These are phyloP conservation scores for Vombatus ursinus DNA, from an alignment of 2,113 vertebrate species.

Conservation along the genomic window DNA sequence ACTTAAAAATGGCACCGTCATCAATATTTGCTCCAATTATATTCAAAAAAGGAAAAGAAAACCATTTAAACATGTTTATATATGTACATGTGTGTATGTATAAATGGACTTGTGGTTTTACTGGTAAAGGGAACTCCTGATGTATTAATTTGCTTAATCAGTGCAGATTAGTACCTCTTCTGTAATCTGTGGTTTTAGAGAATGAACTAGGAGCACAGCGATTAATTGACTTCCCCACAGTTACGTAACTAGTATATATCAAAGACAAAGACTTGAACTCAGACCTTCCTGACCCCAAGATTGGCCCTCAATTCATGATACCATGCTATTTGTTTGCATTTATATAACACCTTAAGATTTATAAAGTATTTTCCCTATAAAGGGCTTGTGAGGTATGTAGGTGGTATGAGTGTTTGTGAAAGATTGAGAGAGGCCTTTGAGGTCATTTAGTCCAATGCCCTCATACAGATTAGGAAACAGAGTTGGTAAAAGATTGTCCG, in stretches of 20 bases:
- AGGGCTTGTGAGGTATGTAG: background rate
- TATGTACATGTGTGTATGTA: no score
- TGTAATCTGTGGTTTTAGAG: background rate
- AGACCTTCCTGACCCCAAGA: background rate
- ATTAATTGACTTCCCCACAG: background rate
- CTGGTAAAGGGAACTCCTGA: background rate
- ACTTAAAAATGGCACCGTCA: no score
- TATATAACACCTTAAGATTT: background rate
- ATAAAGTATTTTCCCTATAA: background rate
- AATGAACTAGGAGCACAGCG: background rate
- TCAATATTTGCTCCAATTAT: no score
- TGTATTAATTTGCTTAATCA: background rate
- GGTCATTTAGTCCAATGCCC: background rate
- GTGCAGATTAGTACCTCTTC: background rate
- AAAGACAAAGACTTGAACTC: background rate
- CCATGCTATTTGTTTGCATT: background rate
- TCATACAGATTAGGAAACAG: background rate
- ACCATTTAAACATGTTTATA: background rate
- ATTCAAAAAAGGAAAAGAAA: background rate
- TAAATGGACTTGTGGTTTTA: background rate
- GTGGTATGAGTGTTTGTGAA: background rate
- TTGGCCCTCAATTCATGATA: background rate
- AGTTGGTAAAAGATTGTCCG: background rate
- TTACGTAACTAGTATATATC: background rate
- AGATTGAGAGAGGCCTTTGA: background rate